Conservation (phyloP, 2,797 vertebrate genomes). For the Esox masquinongy region DNA sequence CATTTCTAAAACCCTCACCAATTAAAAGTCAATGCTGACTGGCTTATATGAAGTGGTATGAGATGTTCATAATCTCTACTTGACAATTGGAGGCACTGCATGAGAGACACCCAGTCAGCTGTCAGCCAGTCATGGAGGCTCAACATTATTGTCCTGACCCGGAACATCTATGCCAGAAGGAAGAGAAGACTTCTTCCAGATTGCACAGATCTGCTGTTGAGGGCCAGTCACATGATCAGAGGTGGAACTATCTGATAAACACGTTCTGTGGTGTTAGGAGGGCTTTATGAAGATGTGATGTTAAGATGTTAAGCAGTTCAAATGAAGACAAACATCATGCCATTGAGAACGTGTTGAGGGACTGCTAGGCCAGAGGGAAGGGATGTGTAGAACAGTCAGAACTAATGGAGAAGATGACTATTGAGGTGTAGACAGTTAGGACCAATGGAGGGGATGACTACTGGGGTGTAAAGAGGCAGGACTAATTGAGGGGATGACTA, state of each 20-base stretch:
- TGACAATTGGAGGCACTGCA: not conserved
- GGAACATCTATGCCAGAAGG: not conserved
- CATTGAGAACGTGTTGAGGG: not conserved
- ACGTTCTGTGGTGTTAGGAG: not conserved
- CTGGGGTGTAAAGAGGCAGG: not conserved
- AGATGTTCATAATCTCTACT: not conserved
- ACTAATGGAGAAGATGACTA: not conserved
- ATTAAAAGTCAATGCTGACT: not conserved
- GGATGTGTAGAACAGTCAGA: too few relatives aligned
- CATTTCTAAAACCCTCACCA: not conserved
- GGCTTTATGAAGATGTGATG: not conserved
- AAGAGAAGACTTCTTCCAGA: not conserved
- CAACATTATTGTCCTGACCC: not conserved
- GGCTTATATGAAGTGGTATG: conserved; percentile 3
- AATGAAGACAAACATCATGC: conserved; percentile 6
- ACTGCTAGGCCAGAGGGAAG: conserved; percentile 1
- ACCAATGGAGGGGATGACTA: not conserved
- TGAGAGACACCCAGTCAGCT: not conserved
- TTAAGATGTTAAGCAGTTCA: not conserved
- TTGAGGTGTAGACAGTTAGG: not conserved
- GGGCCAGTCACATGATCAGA: not conserved
- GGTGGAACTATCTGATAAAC: not conserved
- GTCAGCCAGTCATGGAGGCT: not conserved
- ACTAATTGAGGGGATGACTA: not conserved
- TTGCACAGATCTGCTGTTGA: not conserved